Percentiles rank a stretch among this genome's conserved stretches.
phyloP scores from a whole-genome alignment of 2,888 invertebrate genomes.

The Volucella inanis region DNA sequence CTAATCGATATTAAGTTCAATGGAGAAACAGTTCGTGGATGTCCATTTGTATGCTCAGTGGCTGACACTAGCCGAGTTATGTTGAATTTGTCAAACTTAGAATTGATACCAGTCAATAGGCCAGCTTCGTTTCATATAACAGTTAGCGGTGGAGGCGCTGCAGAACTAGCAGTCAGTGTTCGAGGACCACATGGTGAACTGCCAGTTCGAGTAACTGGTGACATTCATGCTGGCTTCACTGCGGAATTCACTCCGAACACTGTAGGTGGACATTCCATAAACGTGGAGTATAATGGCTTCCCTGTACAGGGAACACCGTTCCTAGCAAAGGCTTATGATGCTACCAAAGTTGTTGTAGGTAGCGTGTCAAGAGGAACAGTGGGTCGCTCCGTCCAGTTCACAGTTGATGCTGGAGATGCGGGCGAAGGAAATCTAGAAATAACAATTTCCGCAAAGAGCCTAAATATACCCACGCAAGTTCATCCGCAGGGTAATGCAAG shows the following conservation, averaged over 20 bases:
- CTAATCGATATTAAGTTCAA: slow-evolving; percentile 98
- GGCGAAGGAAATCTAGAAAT: slow-evolving; percentile 99
- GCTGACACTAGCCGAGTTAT: slow-evolving; percentile 91
- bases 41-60: slow-evolving; percentile 94
- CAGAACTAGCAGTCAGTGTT: slow-evolving; percentile 94
- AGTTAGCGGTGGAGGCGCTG: slow-evolving; percentile 88
- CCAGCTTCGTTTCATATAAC: slow-evolving; percentile 91
- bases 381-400: slow-evolving; percentile 96
- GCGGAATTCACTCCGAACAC: slow-evolving; percentile 95
- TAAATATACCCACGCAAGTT: slow-evolving; percentile 97
- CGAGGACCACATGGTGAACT: slow-evolving; percentile 93
- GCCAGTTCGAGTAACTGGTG: slow-evolving; percentile 94
- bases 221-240: slow-evolving; percentile 93
- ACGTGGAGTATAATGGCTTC: slow-evolving; percentile 95
- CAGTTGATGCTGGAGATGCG: slow-evolving; percentile 97
- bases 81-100: slow-evolving; percentile 89
- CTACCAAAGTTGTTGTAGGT: slow-evolving; percentile 92
- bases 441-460: slow-evolving; percentile 95
- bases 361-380: slow-evolving; percentile 92
- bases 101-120: slow-evolving; percentile 93
- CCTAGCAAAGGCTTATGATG: slow-evolving; percentile 96
- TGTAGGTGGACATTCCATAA: slow-evolving; percentile 96
- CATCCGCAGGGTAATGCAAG: slow-evolving; percentile 93
- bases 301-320: slow-evolving; percentile 95
- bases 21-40: slow-evolving; percentile 95